Conservation (phyloP, 2,888 invertebrate genomes). For the Eupithecia exiguata region DNA sequence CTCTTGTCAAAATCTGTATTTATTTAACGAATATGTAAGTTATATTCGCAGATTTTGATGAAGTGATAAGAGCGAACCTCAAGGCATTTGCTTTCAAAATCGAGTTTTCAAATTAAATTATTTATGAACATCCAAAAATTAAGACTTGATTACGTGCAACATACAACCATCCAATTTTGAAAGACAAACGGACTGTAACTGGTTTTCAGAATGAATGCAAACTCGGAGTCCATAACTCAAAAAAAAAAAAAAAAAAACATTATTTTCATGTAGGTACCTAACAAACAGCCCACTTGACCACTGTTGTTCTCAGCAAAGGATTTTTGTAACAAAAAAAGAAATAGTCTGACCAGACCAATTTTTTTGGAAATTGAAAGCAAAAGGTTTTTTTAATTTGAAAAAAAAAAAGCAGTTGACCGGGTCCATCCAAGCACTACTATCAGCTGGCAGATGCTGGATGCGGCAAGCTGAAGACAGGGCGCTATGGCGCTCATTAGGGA, state of each 20-base stretch:
- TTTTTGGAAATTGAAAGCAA: too few relatives aligned
- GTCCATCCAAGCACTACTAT: too few relatives aligned
- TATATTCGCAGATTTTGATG: conserved; percentile 19
- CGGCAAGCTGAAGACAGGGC: too few relatives aligned
- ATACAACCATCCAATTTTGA: not conserved
- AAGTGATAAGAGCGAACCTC: conserved; percentile 2
- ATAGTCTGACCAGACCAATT: too few relatives aligned
- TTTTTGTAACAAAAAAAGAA: too few relatives aligned
- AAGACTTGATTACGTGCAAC: not conserved
- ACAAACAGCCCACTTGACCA: too few relatives aligned
- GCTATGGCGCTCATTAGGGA: too few relatives aligned
- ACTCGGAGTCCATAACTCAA: not conserved
- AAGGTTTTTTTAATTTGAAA: too few relatives aligned
- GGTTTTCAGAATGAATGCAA: not conserved
- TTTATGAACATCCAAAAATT: conserved; percentile 3
- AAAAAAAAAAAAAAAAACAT: not conserved
- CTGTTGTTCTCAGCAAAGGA: too few relatives aligned
- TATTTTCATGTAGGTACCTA: too few relatives aligned
- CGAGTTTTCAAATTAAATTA: conserved; percentile 1
- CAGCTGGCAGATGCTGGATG: too few relatives aligned
- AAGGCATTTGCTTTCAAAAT: conserved; percentile 6
- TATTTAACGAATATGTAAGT: conserved; percentile 21
- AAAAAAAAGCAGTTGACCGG: too few relatives aligned
- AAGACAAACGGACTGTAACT: not conserved
- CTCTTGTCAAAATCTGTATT: conserved; percentile 15